Base-by-base conservation (phyloP, 2,888 invertebrate species). In the Dynastes hyllus region DNA sequence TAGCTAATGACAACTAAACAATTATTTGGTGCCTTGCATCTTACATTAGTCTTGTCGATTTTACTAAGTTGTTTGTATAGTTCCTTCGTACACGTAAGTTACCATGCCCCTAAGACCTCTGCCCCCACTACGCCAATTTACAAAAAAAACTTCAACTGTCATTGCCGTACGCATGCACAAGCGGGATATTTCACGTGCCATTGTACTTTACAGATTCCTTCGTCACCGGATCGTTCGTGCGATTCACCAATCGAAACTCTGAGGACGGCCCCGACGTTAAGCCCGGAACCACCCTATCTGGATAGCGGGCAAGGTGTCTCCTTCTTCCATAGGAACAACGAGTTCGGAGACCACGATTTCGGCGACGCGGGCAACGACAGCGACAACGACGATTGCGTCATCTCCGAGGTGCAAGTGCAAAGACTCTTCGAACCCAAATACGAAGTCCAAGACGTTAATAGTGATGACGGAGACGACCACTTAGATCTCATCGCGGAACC, bases 401-500 rank as follows among this genome's bases (percentile, higher is more conserved):
- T 66, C 16, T 66, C n/a, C 5, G 66, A 66, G n/a, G 6, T 53
- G 13, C 2, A 32, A 9, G 32, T 13, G 27, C 51, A 55, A n/a
- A 40, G 40, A 69, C 50, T 69, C 11, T 69, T 67, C 2, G 29
- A 11, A 0, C n/a, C 4, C 37, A n/a, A 40, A 37, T 11, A 11
- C n/a, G 37, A 66, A 11, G 11, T 9, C 5, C 13, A 13, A 22
- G 37, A 70, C 32, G 13, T 13, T 16, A 71, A 5, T 9, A 70
- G 70, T 45, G 45, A 11, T 45, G 45, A 45, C 45, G 53, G 3
- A n/a, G 55, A 32, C 32, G 71, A 55, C 29, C 11, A 8, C 22
- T 29, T 37, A 55, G 71, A 71, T 71, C 71, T 71, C 71, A 71
- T 66, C 11, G 37, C 66, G 1, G 45, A 40, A 40, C 16, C n/a